Percentiles rank a stretch among this genome's conserved stretches.
Evolutionary conservation across 1,140 invertebrate genomes (phyloP).

Genomic region (Carcinoscorpius rotundicauda): DNA sequence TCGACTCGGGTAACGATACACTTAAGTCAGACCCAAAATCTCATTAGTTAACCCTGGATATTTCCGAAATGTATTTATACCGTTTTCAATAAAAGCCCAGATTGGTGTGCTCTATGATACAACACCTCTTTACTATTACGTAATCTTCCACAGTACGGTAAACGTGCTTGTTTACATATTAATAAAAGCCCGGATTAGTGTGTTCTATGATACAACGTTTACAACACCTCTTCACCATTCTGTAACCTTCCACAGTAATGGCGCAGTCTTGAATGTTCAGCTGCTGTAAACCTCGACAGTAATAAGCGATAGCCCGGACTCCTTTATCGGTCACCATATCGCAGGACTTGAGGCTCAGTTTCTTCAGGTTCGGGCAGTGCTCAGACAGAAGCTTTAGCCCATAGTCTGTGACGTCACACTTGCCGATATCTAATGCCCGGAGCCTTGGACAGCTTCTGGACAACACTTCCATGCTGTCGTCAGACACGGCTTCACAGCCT

Average conservation of each 20-base stretch:
- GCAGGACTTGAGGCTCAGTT: conserved; percentile 75
- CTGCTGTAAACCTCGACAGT: conserved; percentile 71
- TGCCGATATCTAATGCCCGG: conserved; percentile 74
- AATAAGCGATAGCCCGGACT: conserved; percentile 64
- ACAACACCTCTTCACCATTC: conserved; percentile 80
- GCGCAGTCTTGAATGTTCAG: conserved; percentile 85
- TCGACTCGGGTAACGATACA: no score
- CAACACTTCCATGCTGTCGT: conserved; percentile 69
- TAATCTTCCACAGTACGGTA: no score
- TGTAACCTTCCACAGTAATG: conserved; percentile 71
- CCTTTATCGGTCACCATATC: conserved; percentile 77
- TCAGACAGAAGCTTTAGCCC: conserved; percentile 70
- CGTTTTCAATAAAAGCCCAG: no score
- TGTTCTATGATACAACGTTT: conserved; percentile 85
- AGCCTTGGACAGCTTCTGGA: conserved; percentile 68
- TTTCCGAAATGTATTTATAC: no score
- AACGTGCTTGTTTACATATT: conserved; percentile 5
- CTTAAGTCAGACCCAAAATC: no score
- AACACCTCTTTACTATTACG: no score
- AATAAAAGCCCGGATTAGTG: conserved; percentile 84
- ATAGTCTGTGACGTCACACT: conserved; percentile 80
- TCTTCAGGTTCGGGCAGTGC: conserved; percentile 78
- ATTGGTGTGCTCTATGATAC: no score
- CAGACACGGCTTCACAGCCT: conserved; percentile 81
- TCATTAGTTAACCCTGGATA: no score